Base-by-base conservation (phyloP, 2,113 vertebrate genomes). In the Todiramphus chloris region DNA sequence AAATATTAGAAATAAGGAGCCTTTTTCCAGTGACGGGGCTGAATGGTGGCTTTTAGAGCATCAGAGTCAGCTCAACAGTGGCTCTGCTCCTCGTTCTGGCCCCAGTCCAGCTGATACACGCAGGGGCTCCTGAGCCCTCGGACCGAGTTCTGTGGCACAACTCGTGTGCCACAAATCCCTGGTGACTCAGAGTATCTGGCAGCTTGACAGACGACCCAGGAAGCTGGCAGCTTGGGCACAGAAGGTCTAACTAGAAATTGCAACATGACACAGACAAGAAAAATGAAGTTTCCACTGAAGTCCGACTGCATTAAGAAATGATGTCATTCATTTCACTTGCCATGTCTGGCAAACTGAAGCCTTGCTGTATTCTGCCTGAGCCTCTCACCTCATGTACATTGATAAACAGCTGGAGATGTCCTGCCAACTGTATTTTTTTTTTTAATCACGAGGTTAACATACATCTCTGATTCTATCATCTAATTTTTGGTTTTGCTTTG, bases 11-110 rank as follows among this genome's bases (percentile, higher is more conserved):
- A 67, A 55, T 43, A 56, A 67, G 31, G 58, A 23, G 28, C 24
- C 20, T 9, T 43, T 70, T 91, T 80, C 55, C 62, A 62, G 31
- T 25, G 56, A 48, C 0, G 72, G 51, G 14, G 60, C 31, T 9
- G 59, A 86, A n/a, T 23, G 16, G 11, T 0, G 2, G 18, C 5
- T 39, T 78, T 78, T 56, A 80, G 39, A 31, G 50, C 1, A 0
- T 19, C 72, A 35, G 51, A 48, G 31, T 37, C 27, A 73, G 43
- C 59, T 73, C n/a, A 16, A 37, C 4, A 15, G 35, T 0, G 14
- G 37, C 30, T 73, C 25, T 17, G 8, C 64, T 75, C 43, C 53
- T 17, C 11, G 3, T 58, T 44, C 72, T 62, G 80, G 60, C 73
- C 51, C 25, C 24, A 10, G 11, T 18, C 20, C 64, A 83, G 56